phyloP scores from a whole-genome alignment of 1,140 invertebrate species.

The Drosophila bocki region DNA sequence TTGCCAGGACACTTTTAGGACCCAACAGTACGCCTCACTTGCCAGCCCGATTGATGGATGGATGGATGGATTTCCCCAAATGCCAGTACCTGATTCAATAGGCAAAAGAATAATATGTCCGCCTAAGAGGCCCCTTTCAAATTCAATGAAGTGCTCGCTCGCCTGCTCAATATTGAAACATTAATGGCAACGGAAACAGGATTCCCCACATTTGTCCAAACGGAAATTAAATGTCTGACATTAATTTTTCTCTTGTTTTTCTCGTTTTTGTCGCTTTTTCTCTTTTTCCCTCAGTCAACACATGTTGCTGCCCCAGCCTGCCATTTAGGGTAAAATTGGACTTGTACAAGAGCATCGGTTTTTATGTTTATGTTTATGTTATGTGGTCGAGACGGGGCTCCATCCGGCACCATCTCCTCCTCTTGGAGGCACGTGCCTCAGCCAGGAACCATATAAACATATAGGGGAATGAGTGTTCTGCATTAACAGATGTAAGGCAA shows the following conservation, averaged over 20 bases:
- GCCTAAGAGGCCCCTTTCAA: slow-evolving; percentile 40
- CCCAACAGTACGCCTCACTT: slow-evolving; percentile 31
- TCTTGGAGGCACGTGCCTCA: slow-evolving; percentile 43
- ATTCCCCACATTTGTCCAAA: slow-evolving; percentile 57
- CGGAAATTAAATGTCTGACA: slow-evolving; percentile 76
- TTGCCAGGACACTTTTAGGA: slow-evolving; percentile 37
- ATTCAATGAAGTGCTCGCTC: slow-evolving; percentile 47
- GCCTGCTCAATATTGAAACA: slow-evolving; percentile 12
- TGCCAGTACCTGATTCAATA: slow-evolving; percentile 44
- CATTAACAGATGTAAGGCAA: slow-evolving; percentile 21
- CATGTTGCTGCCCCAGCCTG: slow-evolving; percentile 48
- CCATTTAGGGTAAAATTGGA: slow-evolving; percentile 49
- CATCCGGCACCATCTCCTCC: slow-evolving; percentile 15
- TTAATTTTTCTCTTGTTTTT: slow-evolving; percentile 50
- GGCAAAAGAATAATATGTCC: slow-evolving; percentile 36
- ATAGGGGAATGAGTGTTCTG: slow-evolving; percentile 20
- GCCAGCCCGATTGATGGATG: slow-evolving; percentile 57
- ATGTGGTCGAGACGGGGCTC: slow-evolving; percentile 15
- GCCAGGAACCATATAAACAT: slow-evolving; percentile 35
- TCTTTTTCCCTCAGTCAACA: slow-evolving; percentile 30
- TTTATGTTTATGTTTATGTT: slow-evolving; percentile 61
- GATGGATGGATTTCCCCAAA: slow-evolving; percentile 26
- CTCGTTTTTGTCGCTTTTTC: slow-evolving; percentile 13
- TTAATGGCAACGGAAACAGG: slow-evolving; percentile 28
- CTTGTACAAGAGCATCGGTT: slow-evolving; percentile 26